phyloP scores from a whole-genome alignment of 2,113 vertebrate genomes.

The Cryptotis parvus region DNA sequence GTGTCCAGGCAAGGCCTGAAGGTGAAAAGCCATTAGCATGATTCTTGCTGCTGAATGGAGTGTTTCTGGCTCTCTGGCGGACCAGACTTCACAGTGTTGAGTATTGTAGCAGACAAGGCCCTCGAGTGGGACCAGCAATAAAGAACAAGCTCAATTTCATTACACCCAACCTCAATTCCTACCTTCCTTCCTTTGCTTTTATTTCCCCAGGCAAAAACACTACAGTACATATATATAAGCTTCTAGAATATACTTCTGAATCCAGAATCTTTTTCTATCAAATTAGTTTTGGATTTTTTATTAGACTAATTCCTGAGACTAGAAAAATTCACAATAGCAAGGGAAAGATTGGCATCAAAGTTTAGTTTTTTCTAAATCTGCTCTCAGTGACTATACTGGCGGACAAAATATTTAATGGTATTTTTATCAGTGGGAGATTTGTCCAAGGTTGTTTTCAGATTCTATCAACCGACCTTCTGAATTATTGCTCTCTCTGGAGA shows the following conservation, averaged over 20 bases:
- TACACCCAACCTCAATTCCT: not conserved
- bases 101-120: not conserved
- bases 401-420: not conserved
- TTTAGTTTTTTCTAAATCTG: not conserved
- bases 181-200: not conserved
- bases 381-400: not conserved
- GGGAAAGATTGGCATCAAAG: not conserved
- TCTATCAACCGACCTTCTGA: not conserved
- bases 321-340: not conserved
- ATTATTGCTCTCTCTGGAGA: constrained; percentile 10
- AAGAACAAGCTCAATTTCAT: not conserved
- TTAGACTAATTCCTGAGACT: not conserved
- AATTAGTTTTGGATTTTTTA: not conserved
- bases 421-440: constrained; percentile 22
- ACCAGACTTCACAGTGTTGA: not conserved
- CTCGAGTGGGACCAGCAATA: not conserved
- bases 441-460: not conserved
- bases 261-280: not conserved
- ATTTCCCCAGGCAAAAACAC: constrained; percentile 33
- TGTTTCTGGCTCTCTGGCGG: not conserved
- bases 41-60: not conserved
- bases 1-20: not conserved
- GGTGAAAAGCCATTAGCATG: constrained; percentile 10
- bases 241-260: not conserved
- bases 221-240: not conserved